Evolutionary conservation across 2,113 vertebrate genomes (phyloP), one percentile per base, ranked within the genome.

Genomic region (Hippocampus mohnikei): DNA sequence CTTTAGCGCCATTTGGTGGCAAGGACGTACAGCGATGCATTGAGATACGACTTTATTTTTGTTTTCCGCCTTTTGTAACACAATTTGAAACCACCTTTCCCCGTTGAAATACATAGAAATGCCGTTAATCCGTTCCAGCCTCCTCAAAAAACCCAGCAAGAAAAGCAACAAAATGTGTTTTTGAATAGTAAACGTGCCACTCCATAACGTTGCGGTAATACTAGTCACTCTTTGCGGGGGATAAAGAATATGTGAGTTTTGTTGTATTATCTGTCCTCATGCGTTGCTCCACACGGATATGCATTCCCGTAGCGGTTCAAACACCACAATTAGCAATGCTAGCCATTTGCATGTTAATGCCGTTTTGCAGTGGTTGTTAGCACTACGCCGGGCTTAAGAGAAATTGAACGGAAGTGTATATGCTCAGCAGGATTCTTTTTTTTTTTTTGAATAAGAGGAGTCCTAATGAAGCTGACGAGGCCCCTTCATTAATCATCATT

Each of bases 401-500:
- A 20, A 18, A 50, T 50, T 6, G 7, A 55, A 23, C 9, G 21
- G 8, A n/a, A n/a, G 52, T 55, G 3, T n/a, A 55, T 53, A n/a
- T 8, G 21, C 50, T 10, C 8, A 8, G 50, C 20, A n/a, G 20
- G 50, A 69, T 76, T 81, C 83, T 86, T 85, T 6, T 6, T 33
- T 37, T 37, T 37, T 37, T 37, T 37, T 6, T 33, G 76, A 79
- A 87, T 37, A 37, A 85, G 84, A 81, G 78, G 81, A 76, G 78
- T 78, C 71, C 71, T 78, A 88, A 85, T 83, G 73, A 72, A 88
- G 89, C 33, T 6, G 5, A 90, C 67, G 74, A 85, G 80, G 75
- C 84, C 82, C 82, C 55, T 85, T 87, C 88, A 88, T 92, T 91
- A 91, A 92, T 93, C 91, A 90, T 84, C 86, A 87, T 91, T 90